These are phyloP conservation scores for Agrotis puta DNA, from an alignment of 2,888 invertebrate genomes.

Conservation along the genomic window DNA sequence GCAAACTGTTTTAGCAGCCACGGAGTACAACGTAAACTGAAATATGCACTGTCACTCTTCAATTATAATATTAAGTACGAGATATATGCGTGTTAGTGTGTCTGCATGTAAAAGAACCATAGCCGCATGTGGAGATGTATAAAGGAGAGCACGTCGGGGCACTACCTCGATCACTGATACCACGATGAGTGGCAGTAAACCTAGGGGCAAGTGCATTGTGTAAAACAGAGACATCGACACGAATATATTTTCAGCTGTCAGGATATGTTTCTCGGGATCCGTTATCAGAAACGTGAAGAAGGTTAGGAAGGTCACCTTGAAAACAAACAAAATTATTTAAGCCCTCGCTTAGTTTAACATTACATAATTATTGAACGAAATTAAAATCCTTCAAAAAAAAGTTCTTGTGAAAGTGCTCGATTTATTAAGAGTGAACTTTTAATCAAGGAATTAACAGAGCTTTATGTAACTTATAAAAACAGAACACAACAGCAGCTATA, in stretches of 20 bases:
- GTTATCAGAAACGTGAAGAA: conserved; percentile 95
- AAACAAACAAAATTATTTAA: conserved; percentile 71
- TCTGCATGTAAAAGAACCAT: conserved; percentile 80
- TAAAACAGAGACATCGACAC: conserved; percentile 97
- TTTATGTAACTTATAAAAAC: conserved; percentile 1
- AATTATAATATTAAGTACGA: conserved; percentile 37
- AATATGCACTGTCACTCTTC: conserved; percentile 44
- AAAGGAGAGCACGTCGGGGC: conserved; percentile 65
- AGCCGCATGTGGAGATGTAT: conserved; percentile 74
- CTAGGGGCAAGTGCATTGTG: conserved; percentile 96
- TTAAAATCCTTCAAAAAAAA: neutral
- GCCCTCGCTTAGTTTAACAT: neutral
- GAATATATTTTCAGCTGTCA: conserved; percentile 96
- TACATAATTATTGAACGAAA: neutral
- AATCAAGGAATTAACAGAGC: conserved; percentile 2
- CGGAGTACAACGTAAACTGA: conserved; percentile 60
- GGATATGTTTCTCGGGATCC: conserved; percentile 92
- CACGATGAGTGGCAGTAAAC: conserved; percentile 94
- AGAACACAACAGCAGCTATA: conserved; percentile 4
- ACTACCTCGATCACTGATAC: conserved; percentile 95
- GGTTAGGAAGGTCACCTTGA: conserved; percentile 95
- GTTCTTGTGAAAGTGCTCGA: neutral
- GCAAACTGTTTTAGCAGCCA: conserved; percentile 29
- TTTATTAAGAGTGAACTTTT: neutral
- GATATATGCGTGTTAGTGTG: conserved; percentile 77